Conservation (phyloP, 2,888 invertebrate genomes). For the Ophioninae sp. region DNA sequence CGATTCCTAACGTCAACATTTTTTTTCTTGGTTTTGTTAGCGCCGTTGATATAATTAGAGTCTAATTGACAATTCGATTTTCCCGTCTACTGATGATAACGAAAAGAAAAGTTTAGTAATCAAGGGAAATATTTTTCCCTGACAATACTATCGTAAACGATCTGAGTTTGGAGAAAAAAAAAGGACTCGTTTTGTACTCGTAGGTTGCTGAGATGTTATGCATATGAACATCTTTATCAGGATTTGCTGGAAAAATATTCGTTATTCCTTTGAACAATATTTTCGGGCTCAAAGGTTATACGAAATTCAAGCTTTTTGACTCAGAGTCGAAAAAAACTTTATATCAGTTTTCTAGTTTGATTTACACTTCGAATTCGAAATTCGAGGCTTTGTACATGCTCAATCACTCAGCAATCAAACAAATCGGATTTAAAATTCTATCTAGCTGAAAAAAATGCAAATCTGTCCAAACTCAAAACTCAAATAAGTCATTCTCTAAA, state of each 20-base stretch:
- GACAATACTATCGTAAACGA: constrained; percentile 42
- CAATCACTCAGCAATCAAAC: background rate
- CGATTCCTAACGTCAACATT: background rate
- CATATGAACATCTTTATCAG: constrained; percentile 8
- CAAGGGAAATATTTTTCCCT: background rate
- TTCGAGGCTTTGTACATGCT: background rate
- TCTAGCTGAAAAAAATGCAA: background rate
- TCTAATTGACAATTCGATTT: constrained; percentile 20
- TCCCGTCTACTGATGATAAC: background rate
- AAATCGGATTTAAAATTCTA: background rate
- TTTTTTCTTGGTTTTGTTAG: constrained; percentile 1
- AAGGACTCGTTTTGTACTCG: constrained; percentile 38
- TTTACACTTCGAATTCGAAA: background rate
- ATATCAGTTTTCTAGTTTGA: background rate
- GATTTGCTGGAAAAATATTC: background rate
- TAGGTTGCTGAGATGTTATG: constrained; percentile 32
- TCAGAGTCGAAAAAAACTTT: background rate
- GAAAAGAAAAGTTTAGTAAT: background rate
- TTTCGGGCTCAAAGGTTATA: constrained; percentile 54
- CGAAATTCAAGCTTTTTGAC: background rate
- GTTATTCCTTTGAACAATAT: constrained; percentile 51
- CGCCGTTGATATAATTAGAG: constrained; percentile 27
- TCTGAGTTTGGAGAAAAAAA: constrained; percentile 22
- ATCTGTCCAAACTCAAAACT: background rate
- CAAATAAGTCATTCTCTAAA: background rate